Conservation (phyloP, 2,113 vertebrate genomes). For the Callopanchax toddi region DNA sequence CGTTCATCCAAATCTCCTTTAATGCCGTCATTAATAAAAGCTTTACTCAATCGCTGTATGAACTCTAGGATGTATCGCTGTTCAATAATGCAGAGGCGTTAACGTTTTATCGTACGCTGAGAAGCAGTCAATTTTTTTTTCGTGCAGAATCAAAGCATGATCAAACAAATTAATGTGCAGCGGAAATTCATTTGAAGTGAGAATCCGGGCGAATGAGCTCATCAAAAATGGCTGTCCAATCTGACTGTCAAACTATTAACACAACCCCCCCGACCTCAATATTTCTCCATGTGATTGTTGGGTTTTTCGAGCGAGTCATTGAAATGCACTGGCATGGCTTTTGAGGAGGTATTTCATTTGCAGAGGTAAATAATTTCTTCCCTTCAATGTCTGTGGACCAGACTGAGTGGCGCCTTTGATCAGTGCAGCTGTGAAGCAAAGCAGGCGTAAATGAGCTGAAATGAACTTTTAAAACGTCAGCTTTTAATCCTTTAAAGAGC, state of each 20-base stretch:
- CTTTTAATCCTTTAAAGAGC: conserved; percentile 24
- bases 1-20: conserved; percentile 26
- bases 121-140: conserved; percentile 28
- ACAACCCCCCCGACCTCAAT: conserved; percentile 57
- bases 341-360: conserved; percentile 69
- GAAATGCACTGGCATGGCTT: conserved; percentile 60
- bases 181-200: conserved; percentile 59
- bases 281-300: conserved; percentile 51
- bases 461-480: conserved; percentile 36
- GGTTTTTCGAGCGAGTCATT: conserved; percentile 55
- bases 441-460: conserved; percentile 44
- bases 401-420: conserved; percentile 68
- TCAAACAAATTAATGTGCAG: conserved; percentile 48
- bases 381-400: conserved; percentile 63
- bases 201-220: conserved; percentile 55
- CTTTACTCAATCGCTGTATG: not conserved
- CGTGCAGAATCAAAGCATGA: conserved; percentile 44
- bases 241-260: conserved; percentile 65
- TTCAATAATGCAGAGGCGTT: conserved; percentile 1
- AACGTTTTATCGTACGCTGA: conserved; percentile 14
- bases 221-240: conserved; percentile 43
- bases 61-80: conserved; percentile 19
- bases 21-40: conserved; percentile 19
- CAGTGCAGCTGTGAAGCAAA: conserved; percentile 49
- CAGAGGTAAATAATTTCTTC: conserved; percentile 68